Percentiles rank a stretch among this genome's conserved stretches.
These are phyloP conservation scores for Diaperis boleti DNA, from an alignment of 2,888 invertebrate species.

Conservation along the genomic window DNA sequence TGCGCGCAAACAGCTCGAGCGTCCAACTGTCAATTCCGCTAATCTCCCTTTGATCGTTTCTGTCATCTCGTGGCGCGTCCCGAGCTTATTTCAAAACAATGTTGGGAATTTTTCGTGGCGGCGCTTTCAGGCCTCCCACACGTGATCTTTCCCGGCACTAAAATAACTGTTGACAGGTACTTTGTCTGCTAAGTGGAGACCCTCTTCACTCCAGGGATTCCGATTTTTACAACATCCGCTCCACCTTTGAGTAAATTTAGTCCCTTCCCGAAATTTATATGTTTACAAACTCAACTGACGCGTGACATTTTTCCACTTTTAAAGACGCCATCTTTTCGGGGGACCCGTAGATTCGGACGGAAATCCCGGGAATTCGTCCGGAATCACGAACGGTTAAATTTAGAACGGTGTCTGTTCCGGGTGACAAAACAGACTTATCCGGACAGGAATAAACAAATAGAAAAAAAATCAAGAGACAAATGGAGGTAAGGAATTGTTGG, in stretches of 20 bases:
- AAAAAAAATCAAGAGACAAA: too few relatives aligned
- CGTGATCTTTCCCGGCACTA: slow-evolving; percentile 30
- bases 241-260: slow-evolving; percentile 53
- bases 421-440: too few relatives aligned
- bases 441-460: too few relatives aligned
- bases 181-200: slow-evolving; percentile 43
- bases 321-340: too few relatives aligned
- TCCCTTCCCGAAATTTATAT: slow-evolving; percentile 51
- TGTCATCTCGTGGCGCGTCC: too few relatives aligned
- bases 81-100: too few relatives aligned
- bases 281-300: slow-evolving; percentile 49
- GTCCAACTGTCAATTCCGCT: too few relatives aligned
- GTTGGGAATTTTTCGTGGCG: too few relatives aligned
- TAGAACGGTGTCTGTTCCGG: slow-evolving; percentile 12
- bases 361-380: slow-evolving; percentile 26
- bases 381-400: slow-evolving; percentile 26
- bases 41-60: too few relatives aligned
- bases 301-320: slow-evolving; percentile 8
- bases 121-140: slow-evolving; percentile 4
- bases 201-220: slow-evolving; percentile 18
- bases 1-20: too few relatives aligned
- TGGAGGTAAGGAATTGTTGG: too few relatives aligned
- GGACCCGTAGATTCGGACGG: slow-evolving; percentile 3
- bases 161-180: slow-evolving; percentile 49
- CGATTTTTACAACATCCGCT: slow-evolving; percentile 54